Evolutionary conservation across 2,888 invertebrate genomes (phyloP), one percentile per base, ranked within the genome.

Genomic region (Salpingus planirostris): DNA sequence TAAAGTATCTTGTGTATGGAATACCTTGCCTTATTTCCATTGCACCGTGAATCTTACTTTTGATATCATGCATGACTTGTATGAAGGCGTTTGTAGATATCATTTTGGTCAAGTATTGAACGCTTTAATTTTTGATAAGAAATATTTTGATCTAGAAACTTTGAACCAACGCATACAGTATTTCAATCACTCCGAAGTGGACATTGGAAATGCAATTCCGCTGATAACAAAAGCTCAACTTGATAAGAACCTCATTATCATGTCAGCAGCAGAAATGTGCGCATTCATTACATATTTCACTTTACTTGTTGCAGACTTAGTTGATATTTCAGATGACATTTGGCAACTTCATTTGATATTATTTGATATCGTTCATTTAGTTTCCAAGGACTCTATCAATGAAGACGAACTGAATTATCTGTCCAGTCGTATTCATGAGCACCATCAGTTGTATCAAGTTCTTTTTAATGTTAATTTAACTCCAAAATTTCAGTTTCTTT

Each of bases 41-140:
- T 23, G 23, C 23, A 11, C 23, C 6, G 10, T 5, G 7, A 23
- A 23, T 23, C 4, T 23, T 23, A 6, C 5, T 11, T 8, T 23
- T 11, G 23, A 23, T 11, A 23, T 23, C 5, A 23, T 23, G 23
- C 23, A 23, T 11, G 23, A 23, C 11, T 5, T 23, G 23, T 23
- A 10, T 11, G 23, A 23, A 23, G 23, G 23, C 8, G 11, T 23
- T 23, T 23, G 23, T 10, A 5, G 23, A 5, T 23, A 23, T 23
- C 7, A 7, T 10, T 23, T 23, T 10, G 23, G 10, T 8, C 5
- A 23, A 11, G 10, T 23, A 8, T 10, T 23, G 5, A 8, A 23
- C 5, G 10, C 5, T 5, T 23, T 7, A 4, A 23, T 23, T 23
- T 23, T 23, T 5, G 23, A 23, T 8, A 23, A 10, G 10, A 8